Conservation (phyloP, 2,888 invertebrate species). For the Polydrusus cervinus region DNA sequence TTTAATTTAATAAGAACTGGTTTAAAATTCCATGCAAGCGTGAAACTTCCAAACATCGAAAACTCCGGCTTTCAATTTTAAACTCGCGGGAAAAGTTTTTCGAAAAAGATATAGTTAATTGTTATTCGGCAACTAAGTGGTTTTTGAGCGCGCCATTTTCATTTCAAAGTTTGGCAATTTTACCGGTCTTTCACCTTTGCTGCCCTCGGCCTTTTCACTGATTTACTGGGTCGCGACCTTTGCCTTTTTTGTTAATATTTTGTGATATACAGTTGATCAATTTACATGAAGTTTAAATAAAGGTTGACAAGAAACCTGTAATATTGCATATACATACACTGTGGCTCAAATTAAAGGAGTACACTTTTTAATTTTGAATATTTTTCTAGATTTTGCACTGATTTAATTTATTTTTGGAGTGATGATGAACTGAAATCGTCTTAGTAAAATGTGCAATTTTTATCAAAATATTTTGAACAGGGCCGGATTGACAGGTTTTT, state of each 20-base stretch:
- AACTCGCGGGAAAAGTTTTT: slow-evolving; percentile 43
- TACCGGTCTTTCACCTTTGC: slow-evolving; percentile 43
- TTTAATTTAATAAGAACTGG: slow-evolving; percentile 25
- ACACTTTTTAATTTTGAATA: no score
- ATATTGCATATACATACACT: no score
- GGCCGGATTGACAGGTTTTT: no score
- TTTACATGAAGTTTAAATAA: no score
- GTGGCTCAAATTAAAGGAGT: no score
- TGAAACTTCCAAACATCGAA: slow-evolving; percentile 41
- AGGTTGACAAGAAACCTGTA: no score
- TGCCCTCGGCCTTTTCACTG: slow-evolving; percentile 41
- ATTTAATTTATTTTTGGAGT: no score
- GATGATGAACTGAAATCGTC: no score
- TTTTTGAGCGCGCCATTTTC: slow-evolving; percentile 10
- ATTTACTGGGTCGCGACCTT: slow-evolving; percentile 12
- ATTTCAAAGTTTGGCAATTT: slow-evolving; percentile 45
- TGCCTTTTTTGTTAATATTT: neutral
- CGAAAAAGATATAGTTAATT: slow-evolving; percentile 26
- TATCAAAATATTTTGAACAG: no score
- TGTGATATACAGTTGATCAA: no score
- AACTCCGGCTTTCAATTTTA: slow-evolving; percentile 48
- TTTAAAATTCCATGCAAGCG: slow-evolving; percentile 25
- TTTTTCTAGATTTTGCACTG: no score
- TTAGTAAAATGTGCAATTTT: no score
- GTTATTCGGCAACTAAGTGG: slow-evolving; percentile 27